Evolutionary conservation across 2,888 invertebrate species (phyloP).

Genomic region (Sminthurinus aureus): DNA sequence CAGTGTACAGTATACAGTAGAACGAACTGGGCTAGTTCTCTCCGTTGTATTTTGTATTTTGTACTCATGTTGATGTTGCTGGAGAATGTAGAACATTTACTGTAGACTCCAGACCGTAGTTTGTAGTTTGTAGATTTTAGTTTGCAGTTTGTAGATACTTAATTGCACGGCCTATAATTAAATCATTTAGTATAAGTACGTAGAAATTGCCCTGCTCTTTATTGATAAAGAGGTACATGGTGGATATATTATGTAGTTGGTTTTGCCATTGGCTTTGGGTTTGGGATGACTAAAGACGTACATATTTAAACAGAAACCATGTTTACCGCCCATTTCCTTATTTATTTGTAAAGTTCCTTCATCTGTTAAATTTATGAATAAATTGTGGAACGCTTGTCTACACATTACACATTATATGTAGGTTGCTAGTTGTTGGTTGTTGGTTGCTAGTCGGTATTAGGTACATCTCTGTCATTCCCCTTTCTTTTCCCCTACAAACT

Average conservation of each 20-base stretch:
- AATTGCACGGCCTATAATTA: conserved; percentile 32
- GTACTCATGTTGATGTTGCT: no score
- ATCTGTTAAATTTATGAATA: conserved; percentile 35
- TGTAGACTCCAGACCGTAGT: no score
- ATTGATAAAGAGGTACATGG: no score
- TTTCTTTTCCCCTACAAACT: background rate
- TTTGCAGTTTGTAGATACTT: background rate
- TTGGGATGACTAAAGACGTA: no score
- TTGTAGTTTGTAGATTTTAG: no score
- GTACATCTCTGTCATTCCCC: background rate
- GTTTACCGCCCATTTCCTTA: conserved; percentile 20
- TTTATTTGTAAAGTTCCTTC: conserved; percentile 38
- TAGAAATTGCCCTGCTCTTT: conserved; percentile 1
- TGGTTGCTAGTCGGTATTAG: background rate
- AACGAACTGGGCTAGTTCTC: no score
- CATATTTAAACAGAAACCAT: no score
- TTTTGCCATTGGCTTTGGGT: no score
- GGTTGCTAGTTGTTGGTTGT: no score
- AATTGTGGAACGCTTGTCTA: conserved; percentile 16
- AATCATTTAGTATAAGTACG: conserved; percentile 33
- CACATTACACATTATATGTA: background rate
- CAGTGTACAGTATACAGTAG: no score
- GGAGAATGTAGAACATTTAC: no score
- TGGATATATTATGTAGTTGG: background rate
- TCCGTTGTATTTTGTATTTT: no score